Percentiles rank a stretch among this genome's conserved stretches.
Evolutionary conservation across 2,888 invertebrate species (phyloP).

Genomic region (Ichneumoninae sp.): DNA sequence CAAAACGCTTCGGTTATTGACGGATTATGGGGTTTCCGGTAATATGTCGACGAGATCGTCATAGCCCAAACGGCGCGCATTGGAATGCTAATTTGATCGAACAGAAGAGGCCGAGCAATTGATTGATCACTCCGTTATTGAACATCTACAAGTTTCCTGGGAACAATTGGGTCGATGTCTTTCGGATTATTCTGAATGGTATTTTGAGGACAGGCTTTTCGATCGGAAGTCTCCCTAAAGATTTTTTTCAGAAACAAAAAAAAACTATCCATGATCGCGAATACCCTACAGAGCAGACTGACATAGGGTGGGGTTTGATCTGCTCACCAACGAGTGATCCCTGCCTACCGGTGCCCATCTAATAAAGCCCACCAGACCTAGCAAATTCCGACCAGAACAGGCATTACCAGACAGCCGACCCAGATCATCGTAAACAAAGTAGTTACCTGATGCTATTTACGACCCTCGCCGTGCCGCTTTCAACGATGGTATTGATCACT

Average conservation of each 20-base stretch:
- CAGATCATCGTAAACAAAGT: neutral
- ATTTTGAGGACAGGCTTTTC: no score
- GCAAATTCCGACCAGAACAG: neutral
- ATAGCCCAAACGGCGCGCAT: conserved; percentile 1
- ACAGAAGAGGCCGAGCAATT: neutral
- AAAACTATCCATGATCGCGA: no score
- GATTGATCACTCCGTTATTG: neutral
- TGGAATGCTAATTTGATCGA: neutral
- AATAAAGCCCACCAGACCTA: neutral
- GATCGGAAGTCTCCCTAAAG: no score
- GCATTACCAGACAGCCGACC: neutral
- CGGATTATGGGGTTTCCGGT: conserved; percentile 74
- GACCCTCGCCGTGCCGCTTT: no score
- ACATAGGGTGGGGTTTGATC: no score
- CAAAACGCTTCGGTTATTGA: conserved; percentile 72
- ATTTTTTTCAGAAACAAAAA: no score
- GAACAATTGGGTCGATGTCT: neutral
- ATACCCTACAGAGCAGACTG: no score
- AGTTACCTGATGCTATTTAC: conserved; percentile 37
- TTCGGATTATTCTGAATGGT: no score
- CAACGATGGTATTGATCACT: neutral
- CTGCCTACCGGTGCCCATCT: no score
- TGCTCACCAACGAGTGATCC: no score
- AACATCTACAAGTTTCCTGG: neutral
- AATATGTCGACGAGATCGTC: conserved; percentile 38